Evolutionary conservation across 1,140 invertebrate genomes (phyloP), one percentile per base, ranked within the genome.

Genomic region (Rhyzopertha dominica): DNA sequence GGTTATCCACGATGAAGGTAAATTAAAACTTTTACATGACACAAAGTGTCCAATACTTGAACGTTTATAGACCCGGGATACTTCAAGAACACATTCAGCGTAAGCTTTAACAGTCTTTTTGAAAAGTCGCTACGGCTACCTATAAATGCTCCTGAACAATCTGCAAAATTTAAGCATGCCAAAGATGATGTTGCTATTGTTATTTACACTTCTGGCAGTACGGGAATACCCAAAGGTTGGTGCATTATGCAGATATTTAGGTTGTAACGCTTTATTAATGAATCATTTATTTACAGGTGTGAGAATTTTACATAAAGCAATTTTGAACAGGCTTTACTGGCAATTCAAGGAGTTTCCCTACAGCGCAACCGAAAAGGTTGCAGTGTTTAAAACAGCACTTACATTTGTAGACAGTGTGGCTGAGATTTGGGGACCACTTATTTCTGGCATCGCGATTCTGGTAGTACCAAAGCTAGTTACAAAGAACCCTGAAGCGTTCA

Each of bases 171-270:
- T n/a, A n/a, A n/a, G n/a, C 63, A 62, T 37, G 29, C 56, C 24
- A 50, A 58, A 3, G 69, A 74, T 43, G 68, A 78, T 54, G 70
- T 82, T 5, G 87, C 82, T 5, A 84, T 90, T 10, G 81, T 95
- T 25, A 72, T 93, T 3, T 95, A 95, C 58, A 96, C 92, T 31
- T 95, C 90, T 31, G 92, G 93, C 24, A 94, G 90, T 61, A 95
- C 91, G 7, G 93, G 92, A 29, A 72, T 86, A 26, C 91, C 92
- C 2, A 95, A 95, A 80, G 92, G 89, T 77, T 73, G 22, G 63
- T 73, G 50, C 57, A 77, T 17, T 17, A 32, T 36, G 2, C 8
- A 22, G 20, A 36, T 37, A 5, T 5, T 8, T n/a, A 32, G n/a
- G 19, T 31, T 40, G 13, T 5, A 31, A 28, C n/a, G 12, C 10